Conservation (phyloP, 2,113 vertebrate genomes). For the Muscicapa adusta region DNA sequence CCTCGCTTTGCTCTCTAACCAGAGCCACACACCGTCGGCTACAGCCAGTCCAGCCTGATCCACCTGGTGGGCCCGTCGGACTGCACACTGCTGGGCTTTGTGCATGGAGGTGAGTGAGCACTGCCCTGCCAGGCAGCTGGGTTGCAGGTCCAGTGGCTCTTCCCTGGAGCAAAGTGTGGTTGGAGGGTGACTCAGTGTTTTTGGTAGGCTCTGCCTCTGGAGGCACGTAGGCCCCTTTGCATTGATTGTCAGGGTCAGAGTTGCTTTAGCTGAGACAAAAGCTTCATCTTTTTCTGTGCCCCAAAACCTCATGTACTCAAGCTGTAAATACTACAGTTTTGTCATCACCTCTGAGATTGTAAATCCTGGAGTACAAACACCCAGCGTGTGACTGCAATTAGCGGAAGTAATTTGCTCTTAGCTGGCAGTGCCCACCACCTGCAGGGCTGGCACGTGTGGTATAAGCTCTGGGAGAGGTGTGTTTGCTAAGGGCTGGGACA, state of each 20-base stretch:
- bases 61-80: conserved; percentile 92
- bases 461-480: not conserved
- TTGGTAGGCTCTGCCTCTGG: not conserved
- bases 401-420: not conserved
- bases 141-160: not conserved
- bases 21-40: conserved; percentile 87
- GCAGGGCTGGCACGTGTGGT: not conserved
- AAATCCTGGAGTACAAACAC: not conserved
- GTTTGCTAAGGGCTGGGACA: not conserved
- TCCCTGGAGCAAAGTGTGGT: fast-evolving
- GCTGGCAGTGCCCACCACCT: fast-evolving
- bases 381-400: not conserved
- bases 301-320: fast-evolving
- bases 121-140: fast-evolving
- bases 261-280: not conserved
- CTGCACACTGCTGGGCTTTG: conserved; percentile 88
- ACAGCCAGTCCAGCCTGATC: conserved; percentile 95
- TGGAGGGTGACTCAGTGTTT: not conserved
- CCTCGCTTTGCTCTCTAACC: not conserved
- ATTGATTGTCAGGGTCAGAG: fast-evolving
- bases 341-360: not conserved
- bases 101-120: conserved; percentile 85
- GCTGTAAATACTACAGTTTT: not conserved
- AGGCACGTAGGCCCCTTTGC: fast-evolving
- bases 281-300: not conserved